Evolutionary conservation across 2,797 vertebrate species (phyloP), one percentile per base, ranked within the genome.

Genomic region (Urophycis tenuis): DNA sequence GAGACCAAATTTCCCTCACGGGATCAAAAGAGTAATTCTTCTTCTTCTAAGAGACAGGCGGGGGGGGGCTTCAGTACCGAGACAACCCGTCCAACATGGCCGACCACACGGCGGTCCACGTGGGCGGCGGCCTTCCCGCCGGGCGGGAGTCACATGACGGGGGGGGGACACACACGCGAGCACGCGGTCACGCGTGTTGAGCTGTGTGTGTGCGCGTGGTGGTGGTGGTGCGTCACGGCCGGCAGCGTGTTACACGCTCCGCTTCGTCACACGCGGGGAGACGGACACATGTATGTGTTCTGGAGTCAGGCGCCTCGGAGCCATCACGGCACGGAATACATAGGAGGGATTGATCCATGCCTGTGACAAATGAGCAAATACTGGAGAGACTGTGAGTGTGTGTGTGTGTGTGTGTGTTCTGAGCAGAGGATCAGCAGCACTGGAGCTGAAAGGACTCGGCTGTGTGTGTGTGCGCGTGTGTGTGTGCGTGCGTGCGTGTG

Each of bases 201-300:
- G 74, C 30, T 80, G 33, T 35, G 74, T 78, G 72, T 30, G 74
- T 79, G 77, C n/a, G n/a, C n/a, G n/a, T n/a, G n/a, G n/a, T n/a
- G n/a, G n/a, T n/a, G n/a, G n/a, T 6, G 71, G 69, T 74, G 73
- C 71, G 76, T 34, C 31, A 15, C 10, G 71, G 81, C 5, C 39
- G 60, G 33, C 15, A 49, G 14, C 45, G 71, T 73, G 84, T 87
- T 79, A 87, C 75, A 77, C 0, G 82, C 79, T 88, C 82, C 81
- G 84, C 49, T 84, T 89, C 73, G 69, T 75, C 70, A 71, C 75
- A 72, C 80, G 77, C 32, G 17, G 31, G 17, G 31, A 53, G 39
- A 67, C 45, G 53, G n/a, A 60, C 2, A 11, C 25, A 25, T 14
- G 64, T 69, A 30, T 29, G n/a, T 69, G n/a, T 11, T n/a, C 60